These are phyloP conservation scores for Chaenogobius annularis DNA, from an alignment of 2,113 vertebrate genomes.

Conservation along the genomic window DNA sequence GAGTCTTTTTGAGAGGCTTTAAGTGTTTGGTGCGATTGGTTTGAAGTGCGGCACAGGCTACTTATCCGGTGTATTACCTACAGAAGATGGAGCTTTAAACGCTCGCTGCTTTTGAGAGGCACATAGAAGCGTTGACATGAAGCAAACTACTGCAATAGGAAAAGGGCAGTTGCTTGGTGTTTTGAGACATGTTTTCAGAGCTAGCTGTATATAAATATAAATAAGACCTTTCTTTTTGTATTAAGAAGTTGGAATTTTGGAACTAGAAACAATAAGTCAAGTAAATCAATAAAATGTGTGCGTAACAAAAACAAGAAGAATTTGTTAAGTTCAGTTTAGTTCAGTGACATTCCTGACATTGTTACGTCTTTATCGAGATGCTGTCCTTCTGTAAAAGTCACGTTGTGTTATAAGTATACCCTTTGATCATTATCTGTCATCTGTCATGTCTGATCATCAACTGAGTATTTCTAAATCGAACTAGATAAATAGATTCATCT, in stretches of 20 bases:
- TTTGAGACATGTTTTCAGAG: background rate
- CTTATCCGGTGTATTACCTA: slow-evolving; percentile 13
- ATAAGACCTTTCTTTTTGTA: background rate
- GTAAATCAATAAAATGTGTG: background rate
- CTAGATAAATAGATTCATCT: background rate
- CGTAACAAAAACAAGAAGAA: background rate
- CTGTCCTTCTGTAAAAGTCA: no score
- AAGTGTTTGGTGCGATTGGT: slow-evolving; percentile 4
- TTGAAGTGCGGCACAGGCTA: slow-evolving; percentile 8
- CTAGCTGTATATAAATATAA: background rate
- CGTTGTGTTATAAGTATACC: no score
- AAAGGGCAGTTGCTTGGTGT: background rate
- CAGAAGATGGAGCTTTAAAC: slow-evolving; percentile 10
- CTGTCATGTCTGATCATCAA: background rate
- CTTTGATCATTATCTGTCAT: background rate
- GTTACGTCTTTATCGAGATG: no score
- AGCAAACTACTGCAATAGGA: background rate
- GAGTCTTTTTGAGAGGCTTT: slow-evolving; percentile 7
- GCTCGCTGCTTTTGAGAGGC: slow-evolving; percentile 1
- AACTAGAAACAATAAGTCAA: background rate
- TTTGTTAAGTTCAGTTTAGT: background rate
- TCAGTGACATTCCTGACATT: no score
- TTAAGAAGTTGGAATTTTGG: background rate
- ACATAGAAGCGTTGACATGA: background rate
- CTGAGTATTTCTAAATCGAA: background rate